Evolutionary conservation across 2,797 vertebrate species (phyloP).

Genomic region (Sus cebifrons): DNA sequence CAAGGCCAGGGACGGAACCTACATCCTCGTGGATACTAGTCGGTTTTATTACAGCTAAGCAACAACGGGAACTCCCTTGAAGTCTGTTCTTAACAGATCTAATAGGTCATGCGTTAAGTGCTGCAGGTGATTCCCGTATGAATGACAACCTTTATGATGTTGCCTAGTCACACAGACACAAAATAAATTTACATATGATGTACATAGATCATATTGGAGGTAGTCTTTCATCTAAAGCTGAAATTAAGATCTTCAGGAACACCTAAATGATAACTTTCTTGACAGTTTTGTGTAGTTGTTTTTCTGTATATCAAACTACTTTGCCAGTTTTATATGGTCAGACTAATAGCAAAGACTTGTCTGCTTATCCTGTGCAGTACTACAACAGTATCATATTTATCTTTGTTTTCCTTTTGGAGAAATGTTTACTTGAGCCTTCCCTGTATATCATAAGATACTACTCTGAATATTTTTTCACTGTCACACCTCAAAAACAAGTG

Average conservation of each 20-base stretch:
- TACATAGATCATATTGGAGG: neutral
- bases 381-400: neutral
- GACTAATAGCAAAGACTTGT: neutral
- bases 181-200: neutral
- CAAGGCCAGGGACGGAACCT: no score
- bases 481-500: conserved; percentile 48
- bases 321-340: neutral
- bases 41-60: no score
- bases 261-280: neutral
- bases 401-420: conserved; percentile 52
- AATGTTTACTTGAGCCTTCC: conserved; percentile 22
- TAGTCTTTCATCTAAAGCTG: neutral
- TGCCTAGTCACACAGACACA: neutral
- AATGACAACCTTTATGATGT: neutral
- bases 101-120: neutral
- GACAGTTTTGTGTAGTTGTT: neutral
- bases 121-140: neutral
- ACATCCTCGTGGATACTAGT: no score
- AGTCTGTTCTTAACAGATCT: neutral
- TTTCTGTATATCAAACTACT: neutral
- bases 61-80: neutral
- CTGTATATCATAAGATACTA: neutral
- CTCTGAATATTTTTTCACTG: neutral
- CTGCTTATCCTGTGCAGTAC: neutral
- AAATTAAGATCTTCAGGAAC: conserved; percentile 30